Conservation (phyloP, 2,113 vertebrate species). For the Prochilodus magdalenae region DNA sequence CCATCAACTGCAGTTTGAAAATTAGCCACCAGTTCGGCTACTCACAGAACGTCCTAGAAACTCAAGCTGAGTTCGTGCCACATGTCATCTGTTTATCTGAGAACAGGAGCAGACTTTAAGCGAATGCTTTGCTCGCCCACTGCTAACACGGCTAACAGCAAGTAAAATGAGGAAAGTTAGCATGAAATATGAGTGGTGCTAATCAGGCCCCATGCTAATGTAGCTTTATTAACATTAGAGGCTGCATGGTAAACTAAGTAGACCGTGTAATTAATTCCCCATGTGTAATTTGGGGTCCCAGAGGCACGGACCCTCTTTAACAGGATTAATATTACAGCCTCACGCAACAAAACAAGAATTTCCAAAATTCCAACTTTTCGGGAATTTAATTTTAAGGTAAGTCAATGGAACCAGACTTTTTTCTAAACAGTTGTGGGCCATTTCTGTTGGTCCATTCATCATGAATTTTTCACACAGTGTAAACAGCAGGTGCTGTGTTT, state of each 20-base stretch:
- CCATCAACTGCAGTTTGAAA: slow-evolving; percentile 43
- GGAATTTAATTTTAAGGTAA: too few relatives aligned
- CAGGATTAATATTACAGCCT: too few relatives aligned
- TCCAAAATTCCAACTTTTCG: too few relatives aligned
- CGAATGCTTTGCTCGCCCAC: slow-evolving; percentile 21
- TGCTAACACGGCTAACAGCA: background rate
- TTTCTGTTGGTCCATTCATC: too few relatives aligned
- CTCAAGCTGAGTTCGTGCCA: slow-evolving; percentile 41
- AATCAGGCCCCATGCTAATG: background rate
- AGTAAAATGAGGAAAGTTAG: background rate
- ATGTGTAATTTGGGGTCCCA: too few relatives aligned
- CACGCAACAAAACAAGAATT: too few relatives aligned
- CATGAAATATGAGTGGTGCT: background rate
- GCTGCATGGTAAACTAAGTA: background rate
- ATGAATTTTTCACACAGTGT: too few relatives aligned
- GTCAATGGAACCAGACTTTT: too few relatives aligned
- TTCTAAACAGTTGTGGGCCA: too few relatives aligned
- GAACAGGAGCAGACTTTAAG: slow-evolving; percentile 35
- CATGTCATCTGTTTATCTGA: slow-evolving; percentile 43
- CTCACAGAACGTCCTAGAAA: slow-evolving; percentile 39
- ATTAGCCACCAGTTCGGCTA: slow-evolving; percentile 41
- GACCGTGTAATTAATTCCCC: background rate
- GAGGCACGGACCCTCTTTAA: too few relatives aligned
- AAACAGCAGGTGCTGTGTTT: too few relatives aligned
- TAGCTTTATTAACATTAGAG: background rate